Conservation (phyloP, 2,113 vertebrate species). For the Pycnonotus jocosus region DNA sequence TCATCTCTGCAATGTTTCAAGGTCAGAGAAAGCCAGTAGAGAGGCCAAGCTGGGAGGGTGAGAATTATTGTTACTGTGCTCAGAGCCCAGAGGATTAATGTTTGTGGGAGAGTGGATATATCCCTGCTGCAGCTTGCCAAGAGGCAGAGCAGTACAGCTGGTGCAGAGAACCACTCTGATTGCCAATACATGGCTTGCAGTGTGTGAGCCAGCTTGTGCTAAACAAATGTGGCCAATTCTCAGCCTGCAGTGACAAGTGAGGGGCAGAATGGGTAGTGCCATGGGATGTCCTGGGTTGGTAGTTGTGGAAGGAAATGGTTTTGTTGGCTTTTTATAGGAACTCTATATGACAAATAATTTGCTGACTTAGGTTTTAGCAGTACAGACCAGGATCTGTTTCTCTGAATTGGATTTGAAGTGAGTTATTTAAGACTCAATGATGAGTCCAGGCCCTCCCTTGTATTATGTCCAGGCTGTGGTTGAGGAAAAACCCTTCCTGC, state of each 20-base stretch:
- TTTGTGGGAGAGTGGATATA: fast-evolving
- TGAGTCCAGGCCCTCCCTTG: not conserved
- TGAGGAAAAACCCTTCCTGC: not conserved
- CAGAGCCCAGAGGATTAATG: not conserved
- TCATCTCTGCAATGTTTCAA: not conserved
- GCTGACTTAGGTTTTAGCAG: not conserved
- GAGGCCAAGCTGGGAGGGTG: not conserved
- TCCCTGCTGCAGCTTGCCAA: not conserved
- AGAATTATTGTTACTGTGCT: not conserved
- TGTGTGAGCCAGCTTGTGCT: not conserved
- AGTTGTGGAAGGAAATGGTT: not conserved
- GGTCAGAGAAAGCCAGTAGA: not conserved
- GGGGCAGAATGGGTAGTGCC: not conserved
- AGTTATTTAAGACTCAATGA: not conserved
- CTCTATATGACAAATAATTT: not conserved
- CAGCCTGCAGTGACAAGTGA: not conserved
- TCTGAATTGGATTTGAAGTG: not conserved
- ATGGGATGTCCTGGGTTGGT: fast-evolving
- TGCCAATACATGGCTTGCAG: not conserved
- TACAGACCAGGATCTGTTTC: not conserved
- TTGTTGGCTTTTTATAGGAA: not conserved
- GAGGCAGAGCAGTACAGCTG: not conserved
- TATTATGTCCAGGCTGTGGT: not conserved
- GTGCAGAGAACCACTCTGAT: fast-evolving
- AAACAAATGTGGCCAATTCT: not conserved